phyloP scores from a whole-genome alignment of 2,797 vertebrate genomes.

The Myoxocephalus aenaeus region DNA sequence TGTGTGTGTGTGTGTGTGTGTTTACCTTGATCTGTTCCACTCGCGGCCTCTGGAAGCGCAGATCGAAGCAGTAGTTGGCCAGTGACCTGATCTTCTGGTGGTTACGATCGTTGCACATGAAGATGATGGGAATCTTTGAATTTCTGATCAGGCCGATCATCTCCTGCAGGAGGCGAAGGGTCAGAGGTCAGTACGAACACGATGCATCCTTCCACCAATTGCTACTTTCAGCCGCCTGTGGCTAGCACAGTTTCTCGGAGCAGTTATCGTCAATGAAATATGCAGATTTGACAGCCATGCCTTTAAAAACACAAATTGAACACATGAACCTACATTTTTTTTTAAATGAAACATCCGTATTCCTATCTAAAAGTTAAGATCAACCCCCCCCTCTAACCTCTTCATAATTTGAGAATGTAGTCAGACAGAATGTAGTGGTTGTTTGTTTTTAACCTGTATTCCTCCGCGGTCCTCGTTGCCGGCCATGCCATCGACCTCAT shows the following conservation, averaged over 20 bases:
- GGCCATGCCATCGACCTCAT: constrained; percentile 99
- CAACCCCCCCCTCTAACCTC: background rate
- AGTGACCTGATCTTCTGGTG: constrained; percentile 96
- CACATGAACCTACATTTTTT: background rate
- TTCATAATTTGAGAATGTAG: background rate
- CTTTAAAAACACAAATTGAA: background rate
- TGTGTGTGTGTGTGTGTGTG: background rate
- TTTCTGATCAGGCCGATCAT: constrained; percentile 92
- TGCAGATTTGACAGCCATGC: background rate
- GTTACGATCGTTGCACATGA: constrained; percentile 99
- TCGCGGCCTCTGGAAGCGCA: constrained; percentile 95
- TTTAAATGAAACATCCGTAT: background rate
- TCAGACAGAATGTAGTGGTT: background rate
- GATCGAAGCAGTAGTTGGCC: constrained; percentile 95
- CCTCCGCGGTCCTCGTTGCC: constrained; percentile 97
- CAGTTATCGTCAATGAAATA: background rate
- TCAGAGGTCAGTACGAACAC: background rate
- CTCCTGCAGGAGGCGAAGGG: constrained; percentile 82
- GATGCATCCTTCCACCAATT: background rate
- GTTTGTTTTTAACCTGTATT: constrained; percentile 88
- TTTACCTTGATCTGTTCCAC: constrained; percentile 97
- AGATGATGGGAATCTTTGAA: constrained; percentile 97
- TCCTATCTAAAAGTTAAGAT: background rate
- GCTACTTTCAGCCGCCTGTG: background rate
- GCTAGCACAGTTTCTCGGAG: background rate